Evolutionary conservation across 2,797 vertebrate species (phyloP).

Genomic region (Anniella stebbinsi): DNA sequence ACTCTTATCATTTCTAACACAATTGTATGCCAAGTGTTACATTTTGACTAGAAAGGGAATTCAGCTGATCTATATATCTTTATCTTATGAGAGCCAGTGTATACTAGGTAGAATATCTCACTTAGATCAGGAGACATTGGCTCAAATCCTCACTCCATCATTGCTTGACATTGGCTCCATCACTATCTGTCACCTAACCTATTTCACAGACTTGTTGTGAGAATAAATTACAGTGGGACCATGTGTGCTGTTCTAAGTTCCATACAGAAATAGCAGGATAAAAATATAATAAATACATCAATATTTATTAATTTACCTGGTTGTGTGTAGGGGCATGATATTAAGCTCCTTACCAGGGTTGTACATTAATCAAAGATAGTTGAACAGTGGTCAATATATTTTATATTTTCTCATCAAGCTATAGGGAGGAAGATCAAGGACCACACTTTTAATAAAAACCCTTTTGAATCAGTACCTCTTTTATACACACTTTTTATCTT

Average conservation of each 20-base stretch:
- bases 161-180: not conserved
- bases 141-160: not conserved
- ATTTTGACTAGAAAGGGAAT: not conserved
- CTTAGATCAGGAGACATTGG: not conserved
- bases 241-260: not conserved
- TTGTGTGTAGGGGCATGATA: not conserved
- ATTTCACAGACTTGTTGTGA: not conserved
- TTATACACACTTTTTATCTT: slow-evolving; percentile 1
- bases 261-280: not conserved
- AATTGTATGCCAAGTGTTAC: not conserved
- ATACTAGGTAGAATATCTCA: not conserved
- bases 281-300: not conserved
- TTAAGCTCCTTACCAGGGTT: not conserved
- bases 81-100: not conserved
- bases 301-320: not conserved
- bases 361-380: not conserved
- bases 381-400: not conserved
- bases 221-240: not conserved
- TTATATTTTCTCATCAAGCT: not conserved
- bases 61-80: not conserved
- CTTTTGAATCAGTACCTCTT: slow-evolving; percentile 18
- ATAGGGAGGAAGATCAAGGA: fast-evolving
- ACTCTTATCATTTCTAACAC: not conserved
- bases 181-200: not conserved
- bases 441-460: not conserved